These are phyloP conservation scores for Falco rusticolus DNA, from an alignment of 2,797 vertebrate species.

Conservation along the genomic window DNA sequence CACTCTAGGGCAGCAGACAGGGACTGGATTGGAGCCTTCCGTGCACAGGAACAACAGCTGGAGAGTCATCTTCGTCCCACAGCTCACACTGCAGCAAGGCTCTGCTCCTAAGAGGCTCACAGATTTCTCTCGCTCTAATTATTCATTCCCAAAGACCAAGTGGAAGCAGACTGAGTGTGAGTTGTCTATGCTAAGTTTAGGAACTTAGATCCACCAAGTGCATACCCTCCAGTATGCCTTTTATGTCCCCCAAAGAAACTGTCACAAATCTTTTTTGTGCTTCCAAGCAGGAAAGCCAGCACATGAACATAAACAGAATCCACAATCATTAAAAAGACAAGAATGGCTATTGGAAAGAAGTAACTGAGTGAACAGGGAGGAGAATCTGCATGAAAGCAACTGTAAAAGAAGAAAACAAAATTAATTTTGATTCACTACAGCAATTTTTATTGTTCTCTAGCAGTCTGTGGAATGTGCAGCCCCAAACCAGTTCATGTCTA, in stretches of 20 bases:
- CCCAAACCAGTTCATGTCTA: rapidly evolving
- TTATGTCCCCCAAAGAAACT: neutral
- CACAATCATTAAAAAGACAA: neutral
- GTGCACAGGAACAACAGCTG: neutral
- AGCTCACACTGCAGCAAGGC: neutral
- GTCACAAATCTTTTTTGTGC: neutral
- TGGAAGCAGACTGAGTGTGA: neutral
- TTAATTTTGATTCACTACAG: neutral
- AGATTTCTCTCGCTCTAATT: neutral
- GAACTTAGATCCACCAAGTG: neutral
- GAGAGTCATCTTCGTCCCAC: neutral
- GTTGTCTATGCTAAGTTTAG: neutral
- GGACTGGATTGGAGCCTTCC: neutral
- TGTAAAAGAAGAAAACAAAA: neutral
- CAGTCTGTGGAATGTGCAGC: neutral
- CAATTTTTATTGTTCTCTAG: neutral
- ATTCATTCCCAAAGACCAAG: neutral
- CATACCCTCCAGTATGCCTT: neutral
- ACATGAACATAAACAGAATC: neutral
- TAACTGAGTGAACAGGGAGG: neutral
- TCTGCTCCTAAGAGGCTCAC: neutral
- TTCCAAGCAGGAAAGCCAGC: neutral
- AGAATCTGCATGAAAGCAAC: neutral
- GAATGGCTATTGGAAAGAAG: neutral
- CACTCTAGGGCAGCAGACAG: neutral